Evolutionary conservation across 2,888 invertebrate species (phyloP).

Genomic region (Drosophila differens): DNA sequence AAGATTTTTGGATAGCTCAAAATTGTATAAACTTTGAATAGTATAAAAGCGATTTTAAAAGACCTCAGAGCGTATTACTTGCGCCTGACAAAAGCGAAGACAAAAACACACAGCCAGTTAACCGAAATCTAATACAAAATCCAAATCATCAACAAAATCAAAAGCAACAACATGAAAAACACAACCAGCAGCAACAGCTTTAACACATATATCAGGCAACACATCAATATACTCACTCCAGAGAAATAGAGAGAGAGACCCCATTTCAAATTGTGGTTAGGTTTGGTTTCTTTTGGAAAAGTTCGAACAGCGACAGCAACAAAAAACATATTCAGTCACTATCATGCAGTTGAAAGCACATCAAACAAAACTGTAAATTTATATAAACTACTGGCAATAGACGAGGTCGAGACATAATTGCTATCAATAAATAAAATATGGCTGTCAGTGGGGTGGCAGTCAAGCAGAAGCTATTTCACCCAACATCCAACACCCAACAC

Average conservation of each 20-base stretch:
- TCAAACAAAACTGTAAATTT: constrained; percentile 76
- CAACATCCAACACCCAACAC: constrained; percentile 18
- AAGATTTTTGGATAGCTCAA: constrained; percentile 52
- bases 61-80: constrained; percentile 58
- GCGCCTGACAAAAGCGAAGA: constrained; percentile 59
- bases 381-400: constrained; percentile 77
- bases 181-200: constrained; percentile 62
- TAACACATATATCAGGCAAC: constrained; percentile 52
- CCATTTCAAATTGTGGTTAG: constrained; percentile 78
- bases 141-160: constrained; percentile 56
- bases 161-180: constrained; percentile 60
- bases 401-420: constrained; percentile 82
- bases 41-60: constrained; percentile 34
- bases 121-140: constrained; percentile 58
- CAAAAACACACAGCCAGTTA: constrained; percentile 52
- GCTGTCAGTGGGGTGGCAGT: constrained; percentile 44
- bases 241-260: constrained; percentile 6
- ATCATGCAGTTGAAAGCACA: constrained; percentile 72
- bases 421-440: constrained; percentile 83
- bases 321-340: constrained; percentile 32
- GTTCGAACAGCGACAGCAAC: constrained; percentile 56
- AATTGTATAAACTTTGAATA: constrained; percentile 34
- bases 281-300: constrained; percentile 72
- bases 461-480: constrained; percentile 35
- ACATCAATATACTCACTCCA: constrained; percentile 15